Conservation (phyloP, 2,797 vertebrate genomes). For the Pelochelys cantorii region DNA sequence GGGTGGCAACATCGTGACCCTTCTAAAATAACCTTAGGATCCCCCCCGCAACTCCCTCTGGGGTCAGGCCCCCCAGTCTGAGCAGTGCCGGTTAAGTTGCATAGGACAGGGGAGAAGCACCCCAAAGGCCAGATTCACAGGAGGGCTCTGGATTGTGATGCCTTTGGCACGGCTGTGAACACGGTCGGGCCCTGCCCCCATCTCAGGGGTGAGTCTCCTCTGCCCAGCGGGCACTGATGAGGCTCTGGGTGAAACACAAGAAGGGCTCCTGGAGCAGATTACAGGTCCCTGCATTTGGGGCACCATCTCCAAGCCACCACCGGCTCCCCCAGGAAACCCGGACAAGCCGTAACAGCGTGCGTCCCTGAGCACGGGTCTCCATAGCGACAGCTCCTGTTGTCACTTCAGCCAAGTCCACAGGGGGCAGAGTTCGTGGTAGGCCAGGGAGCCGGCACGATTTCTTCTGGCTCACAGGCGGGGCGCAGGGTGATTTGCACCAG, state of each 20-base stretch:
- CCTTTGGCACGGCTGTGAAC: too few species aligned
- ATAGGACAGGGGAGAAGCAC: too few species aligned
- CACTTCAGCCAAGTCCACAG: not conserved
- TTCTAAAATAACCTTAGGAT: too few species aligned
- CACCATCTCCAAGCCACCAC: not conserved
- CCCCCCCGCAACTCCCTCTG: too few species aligned
- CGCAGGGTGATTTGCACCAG: not conserved
- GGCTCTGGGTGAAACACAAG: not conserved
- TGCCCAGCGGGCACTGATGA: not conserved
- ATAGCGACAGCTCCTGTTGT: not conserved
- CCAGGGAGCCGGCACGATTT: not conserved
- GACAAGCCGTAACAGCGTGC: not conserved
- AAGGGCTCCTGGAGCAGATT: not conserved
- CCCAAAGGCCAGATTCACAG: too few species aligned
- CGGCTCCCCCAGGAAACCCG: not conserved
- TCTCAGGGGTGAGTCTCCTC: not conserved
- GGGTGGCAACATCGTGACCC: too few species aligned
- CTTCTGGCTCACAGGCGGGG: not conserved
- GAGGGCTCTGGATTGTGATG: too few species aligned
- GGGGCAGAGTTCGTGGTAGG: not conserved
- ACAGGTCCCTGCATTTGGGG: not conserved
- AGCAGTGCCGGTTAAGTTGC: too few species aligned
- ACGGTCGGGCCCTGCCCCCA: not conserved
- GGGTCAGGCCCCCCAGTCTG: too few species aligned
- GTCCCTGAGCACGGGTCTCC: not conserved